A percentile compares a stretch with the other conserved stretches of the same genome.
Conservation (phyloP, 2,797 vertebrate genomes). For the Silurus lanzhouensis region DNA sequence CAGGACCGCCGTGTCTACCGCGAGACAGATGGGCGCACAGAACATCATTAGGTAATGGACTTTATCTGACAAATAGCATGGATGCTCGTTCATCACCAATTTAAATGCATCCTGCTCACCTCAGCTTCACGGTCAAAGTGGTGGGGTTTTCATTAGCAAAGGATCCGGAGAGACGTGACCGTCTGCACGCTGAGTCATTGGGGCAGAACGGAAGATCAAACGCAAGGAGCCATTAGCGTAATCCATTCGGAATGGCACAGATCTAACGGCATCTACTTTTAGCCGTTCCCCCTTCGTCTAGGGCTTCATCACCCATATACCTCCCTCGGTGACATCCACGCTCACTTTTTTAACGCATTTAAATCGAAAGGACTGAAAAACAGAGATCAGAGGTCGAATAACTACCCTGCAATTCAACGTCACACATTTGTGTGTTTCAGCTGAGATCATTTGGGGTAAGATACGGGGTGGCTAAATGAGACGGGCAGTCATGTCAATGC, state of each 20-base stretch:
- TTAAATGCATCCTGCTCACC: slow-evolving; percentile 40
- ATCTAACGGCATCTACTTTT: slow-evolving; percentile 53
- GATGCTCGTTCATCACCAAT: slow-evolving; percentile 38
- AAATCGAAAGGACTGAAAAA: background rate
- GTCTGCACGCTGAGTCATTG: slow-evolving; percentile 58
- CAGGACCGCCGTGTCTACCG: slow-evolving; percentile 1
- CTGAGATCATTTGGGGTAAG: background rate
- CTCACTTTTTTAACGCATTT: background rate
- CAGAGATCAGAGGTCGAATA: slow-evolving; percentile 17
- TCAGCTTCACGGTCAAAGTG: slow-evolving; percentile 24
- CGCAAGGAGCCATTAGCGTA: slow-evolving; percentile 50
- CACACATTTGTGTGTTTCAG: background rate
- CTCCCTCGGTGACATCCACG: background rate
- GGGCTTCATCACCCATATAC: slow-evolving; percentile 31
- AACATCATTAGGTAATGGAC: slow-evolving; percentile 58
- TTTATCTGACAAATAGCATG: slow-evolving; percentile 42
- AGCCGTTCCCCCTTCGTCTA: slow-evolving; percentile 41
- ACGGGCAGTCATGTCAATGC: slow-evolving; percentile 35
- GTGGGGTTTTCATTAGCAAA: slow-evolving; percentile 40
- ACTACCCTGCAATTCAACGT: background rate
- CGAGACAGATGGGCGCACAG: slow-evolving; percentile 31
- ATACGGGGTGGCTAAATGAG: background rate
- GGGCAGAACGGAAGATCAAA: slow-evolving; percentile 42
- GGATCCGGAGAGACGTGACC: slow-evolving; percentile 35
- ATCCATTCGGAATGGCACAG: slow-evolving; percentile 54